phyloP scores from a whole-genome alignment of 2,113 vertebrate species.

The Lonchura striata region DNA sequence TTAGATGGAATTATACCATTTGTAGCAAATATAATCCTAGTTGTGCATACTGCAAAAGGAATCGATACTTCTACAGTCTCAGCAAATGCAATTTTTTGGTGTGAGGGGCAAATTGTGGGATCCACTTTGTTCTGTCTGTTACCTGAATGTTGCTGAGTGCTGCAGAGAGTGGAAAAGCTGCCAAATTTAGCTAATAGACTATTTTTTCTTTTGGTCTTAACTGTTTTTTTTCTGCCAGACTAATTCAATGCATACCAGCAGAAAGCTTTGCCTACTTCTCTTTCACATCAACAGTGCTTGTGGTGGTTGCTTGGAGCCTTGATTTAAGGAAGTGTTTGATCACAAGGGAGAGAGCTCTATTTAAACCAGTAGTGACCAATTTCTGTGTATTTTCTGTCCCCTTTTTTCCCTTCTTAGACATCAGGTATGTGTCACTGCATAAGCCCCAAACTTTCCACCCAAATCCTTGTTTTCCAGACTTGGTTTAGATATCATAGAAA shows the following conservation, averaged over 20 bases:
- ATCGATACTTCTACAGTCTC: not conserved
- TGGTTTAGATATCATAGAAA: not conserved
- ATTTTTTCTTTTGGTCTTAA: not conserved
- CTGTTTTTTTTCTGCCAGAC: not conserved
- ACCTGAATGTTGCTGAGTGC: not conserved
- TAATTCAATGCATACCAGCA: not conserved
- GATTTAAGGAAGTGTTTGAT: not conserved
- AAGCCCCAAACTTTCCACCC: not conserved
- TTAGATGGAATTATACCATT: not conserved
- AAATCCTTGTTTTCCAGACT: not conserved
- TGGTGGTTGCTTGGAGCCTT: not conserved
- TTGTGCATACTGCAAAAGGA: not conserved
- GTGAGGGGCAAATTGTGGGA: not conserved
- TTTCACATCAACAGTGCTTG: not conserved
- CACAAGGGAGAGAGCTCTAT: not conserved
- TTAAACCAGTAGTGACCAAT: not conserved
- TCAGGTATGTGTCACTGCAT: too few relatives aligned
- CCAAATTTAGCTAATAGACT: not conserved
- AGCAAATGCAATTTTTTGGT: not conserved
- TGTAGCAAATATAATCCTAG: not conserved
- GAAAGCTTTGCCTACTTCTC: not conserved
- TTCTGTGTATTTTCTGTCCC: not conserved
- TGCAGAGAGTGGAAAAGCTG: not conserved
- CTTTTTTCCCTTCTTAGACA: not conserved
- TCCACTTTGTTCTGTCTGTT: not conserved